Conservation (phyloP, 2,113 vertebrate species). For the Tinamus guttatus region DNA sequence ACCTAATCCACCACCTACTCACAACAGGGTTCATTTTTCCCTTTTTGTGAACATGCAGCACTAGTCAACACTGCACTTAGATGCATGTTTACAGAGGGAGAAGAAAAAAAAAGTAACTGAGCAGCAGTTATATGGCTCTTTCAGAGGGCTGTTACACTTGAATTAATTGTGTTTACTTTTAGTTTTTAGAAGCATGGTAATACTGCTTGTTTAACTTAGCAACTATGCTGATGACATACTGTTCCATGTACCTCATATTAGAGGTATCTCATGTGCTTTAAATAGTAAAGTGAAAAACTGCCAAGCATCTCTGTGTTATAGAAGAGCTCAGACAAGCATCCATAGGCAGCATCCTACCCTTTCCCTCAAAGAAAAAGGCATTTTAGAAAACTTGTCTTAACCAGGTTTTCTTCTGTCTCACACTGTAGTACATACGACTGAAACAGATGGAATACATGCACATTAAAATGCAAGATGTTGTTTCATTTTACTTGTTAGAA, state of each 20-base stretch:
- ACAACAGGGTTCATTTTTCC: constrained; percentile 21
- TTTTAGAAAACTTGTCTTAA: not conserved
- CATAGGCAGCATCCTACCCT: not conserved
- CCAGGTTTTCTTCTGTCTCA: not conserved
- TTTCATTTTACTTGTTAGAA: not conserved
- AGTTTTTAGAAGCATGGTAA: constrained; percentile 1
- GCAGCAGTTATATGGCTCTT: not conserved
- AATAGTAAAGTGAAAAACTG: not conserved
- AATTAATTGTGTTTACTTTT: not conserved
- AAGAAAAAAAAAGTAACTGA: not conserved
- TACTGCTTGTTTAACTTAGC: not conserved
- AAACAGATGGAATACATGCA: not conserved
- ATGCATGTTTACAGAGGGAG: not conserved
- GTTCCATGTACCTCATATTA: not conserved
- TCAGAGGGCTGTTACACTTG: not conserved
- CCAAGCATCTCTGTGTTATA: not conserved
- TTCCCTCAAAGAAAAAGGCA: not conserved
- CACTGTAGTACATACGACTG: not conserved
- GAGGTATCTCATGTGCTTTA: not conserved
- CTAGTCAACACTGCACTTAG: not conserved
- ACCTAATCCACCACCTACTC: not conserved
- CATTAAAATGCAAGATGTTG: not conserved
- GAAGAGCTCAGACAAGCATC: not conserved
- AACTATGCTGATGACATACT: not conserved
- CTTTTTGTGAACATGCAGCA: constrained; percentile 27